Evolutionary conservation across 2,888 invertebrate species (phyloP).

Genomic region (Odontomyia ornata): DNA sequence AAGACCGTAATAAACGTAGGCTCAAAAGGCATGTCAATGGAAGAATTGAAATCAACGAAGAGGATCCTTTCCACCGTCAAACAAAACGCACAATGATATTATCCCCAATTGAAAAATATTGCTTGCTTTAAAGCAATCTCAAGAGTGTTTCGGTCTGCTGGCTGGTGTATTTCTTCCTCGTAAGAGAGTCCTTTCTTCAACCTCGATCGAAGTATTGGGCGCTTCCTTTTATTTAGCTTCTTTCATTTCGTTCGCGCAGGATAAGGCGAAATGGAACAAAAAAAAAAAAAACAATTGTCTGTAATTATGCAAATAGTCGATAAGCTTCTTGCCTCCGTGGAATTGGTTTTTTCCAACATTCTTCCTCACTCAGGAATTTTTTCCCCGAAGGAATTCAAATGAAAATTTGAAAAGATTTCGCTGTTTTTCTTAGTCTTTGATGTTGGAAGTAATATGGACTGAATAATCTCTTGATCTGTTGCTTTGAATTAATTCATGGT

Average conservation of each 20-base stretch:
- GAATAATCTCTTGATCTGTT: background rate
- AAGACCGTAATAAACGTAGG: background rate
- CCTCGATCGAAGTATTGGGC: too few relatives aligned
- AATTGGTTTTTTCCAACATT: background rate
- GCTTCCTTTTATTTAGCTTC: background rate
- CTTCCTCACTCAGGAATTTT: too few relatives aligned
- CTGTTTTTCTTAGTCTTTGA: background rate
- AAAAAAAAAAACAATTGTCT: background rate
- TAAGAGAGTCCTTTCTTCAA: background rate
- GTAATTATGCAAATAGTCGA: slow-evolving; percentile 16
- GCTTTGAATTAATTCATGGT: background rate
- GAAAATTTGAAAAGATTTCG: background rate
- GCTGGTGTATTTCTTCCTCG: background rate
- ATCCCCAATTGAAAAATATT: slow-evolving; percentile 23
- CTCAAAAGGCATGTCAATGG: slow-evolving; percentile 5
- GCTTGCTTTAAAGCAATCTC: slow-evolving; percentile 1
- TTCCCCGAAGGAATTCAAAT: background rate
- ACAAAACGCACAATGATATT: background rate
- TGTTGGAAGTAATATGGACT: background rate
- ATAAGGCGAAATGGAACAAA: background rate
- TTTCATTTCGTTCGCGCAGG: background rate
- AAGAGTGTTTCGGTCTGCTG: background rate
- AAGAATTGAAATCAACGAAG: slow-evolving; percentile 4
- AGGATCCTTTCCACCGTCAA: background rate
- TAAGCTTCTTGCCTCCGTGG: slow-evolving; percentile 10